phyloP scores from a whole-genome alignment of 2,888 invertebrate species.

The Miltochrista miniata region DNA sequence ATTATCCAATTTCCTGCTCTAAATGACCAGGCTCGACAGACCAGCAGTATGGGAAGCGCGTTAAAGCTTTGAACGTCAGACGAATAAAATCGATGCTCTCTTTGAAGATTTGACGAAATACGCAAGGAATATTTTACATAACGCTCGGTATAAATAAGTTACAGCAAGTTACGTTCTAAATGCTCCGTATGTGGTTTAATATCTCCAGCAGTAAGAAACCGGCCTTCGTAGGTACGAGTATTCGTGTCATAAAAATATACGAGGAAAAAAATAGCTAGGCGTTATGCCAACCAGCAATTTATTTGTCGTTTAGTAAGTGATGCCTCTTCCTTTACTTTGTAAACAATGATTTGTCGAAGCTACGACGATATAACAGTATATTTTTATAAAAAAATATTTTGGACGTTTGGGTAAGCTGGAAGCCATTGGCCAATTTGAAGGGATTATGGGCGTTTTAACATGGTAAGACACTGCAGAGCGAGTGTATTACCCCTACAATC shows the following conservation, averaged over 20 bases:
- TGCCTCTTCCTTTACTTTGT: slow-evolving; percentile 18
- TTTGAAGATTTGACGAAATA: too few relatives aligned
- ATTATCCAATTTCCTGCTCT: too few relatives aligned
- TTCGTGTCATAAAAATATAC: slow-evolving; percentile 8
- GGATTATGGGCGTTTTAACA: too few relatives aligned
- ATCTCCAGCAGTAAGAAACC: not conserved
- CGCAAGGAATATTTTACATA: not conserved
- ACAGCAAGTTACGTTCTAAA: not conserved
- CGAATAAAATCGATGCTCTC: too few relatives aligned
- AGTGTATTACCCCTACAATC: too few relatives aligned
- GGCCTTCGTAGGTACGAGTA: not conserved
- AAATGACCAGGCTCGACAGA: too few relatives aligned
- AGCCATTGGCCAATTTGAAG: too few relatives aligned
- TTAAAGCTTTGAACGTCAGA: too few relatives aligned
- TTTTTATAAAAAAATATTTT: not conserved
- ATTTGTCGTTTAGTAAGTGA: slow-evolving; percentile 22
- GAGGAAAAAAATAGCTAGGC: slow-evolving; percentile 3
- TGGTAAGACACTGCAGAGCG: too few relatives aligned
- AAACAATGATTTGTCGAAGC: slow-evolving; percentile 13
- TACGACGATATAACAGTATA: not conserved
- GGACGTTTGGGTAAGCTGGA: too few relatives aligned
- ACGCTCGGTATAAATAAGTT: not conserved
- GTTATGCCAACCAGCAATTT: slow-evolving; percentile 19
- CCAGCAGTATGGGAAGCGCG: too few relatives aligned
- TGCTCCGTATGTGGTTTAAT: not conserved